phyloP scores from a whole-genome alignment of 35 echinoderm and acorn worm genomes.

The Ptychodera flava region DNA sequence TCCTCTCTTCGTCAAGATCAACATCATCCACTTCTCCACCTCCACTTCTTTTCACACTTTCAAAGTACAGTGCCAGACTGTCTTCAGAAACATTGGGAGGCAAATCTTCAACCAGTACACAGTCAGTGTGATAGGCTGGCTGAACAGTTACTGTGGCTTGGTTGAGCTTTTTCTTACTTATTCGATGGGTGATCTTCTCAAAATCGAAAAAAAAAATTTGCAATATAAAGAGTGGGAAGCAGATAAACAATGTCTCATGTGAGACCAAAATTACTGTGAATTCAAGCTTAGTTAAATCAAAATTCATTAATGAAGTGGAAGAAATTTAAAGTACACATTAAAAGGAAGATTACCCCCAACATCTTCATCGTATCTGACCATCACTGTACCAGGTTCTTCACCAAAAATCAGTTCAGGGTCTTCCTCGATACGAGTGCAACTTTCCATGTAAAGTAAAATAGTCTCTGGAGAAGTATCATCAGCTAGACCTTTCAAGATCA shows the following conservation, averaged over 20 bases:
- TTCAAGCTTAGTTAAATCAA: too few relatives aligned
- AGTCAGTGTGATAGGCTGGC: slow-evolving; percentile 14
- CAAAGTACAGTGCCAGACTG: slow-evolving; percentile 29
- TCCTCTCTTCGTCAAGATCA: neutral
- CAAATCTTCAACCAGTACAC: slow-evolving; percentile 24
- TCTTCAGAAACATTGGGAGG: neutral
- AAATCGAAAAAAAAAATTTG: slow-evolving; percentile 15
- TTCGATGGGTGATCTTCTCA: neutral
- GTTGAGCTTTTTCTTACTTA: neutral
- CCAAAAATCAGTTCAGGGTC: slow-evolving; percentile 5
- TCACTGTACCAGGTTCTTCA: slow-evolving; percentile 25
- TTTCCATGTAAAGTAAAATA: slow-evolving; percentile 11
- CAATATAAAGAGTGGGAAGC: too few relatives aligned
- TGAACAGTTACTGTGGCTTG: neutral
- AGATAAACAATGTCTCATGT: too few relatives aligned
- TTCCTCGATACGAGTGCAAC: slow-evolving; percentile 7
- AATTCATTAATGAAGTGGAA: too few relatives aligned
- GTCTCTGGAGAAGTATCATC: neutral
- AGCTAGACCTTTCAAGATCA: slow-evolving; percentile 16
- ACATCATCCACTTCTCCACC: slow-evolving; percentile 27
- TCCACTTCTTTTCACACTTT: slow-evolving; percentile 32
- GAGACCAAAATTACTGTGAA: too few relatives aligned
- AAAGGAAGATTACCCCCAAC: slow-evolving; percentile 26
- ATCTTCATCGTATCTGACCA: neutral
- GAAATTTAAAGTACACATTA: too few relatives aligned